phyloP scores from a whole-genome alignment of 1,140 invertebrate species.

The Orius insidiosus region DNA sequence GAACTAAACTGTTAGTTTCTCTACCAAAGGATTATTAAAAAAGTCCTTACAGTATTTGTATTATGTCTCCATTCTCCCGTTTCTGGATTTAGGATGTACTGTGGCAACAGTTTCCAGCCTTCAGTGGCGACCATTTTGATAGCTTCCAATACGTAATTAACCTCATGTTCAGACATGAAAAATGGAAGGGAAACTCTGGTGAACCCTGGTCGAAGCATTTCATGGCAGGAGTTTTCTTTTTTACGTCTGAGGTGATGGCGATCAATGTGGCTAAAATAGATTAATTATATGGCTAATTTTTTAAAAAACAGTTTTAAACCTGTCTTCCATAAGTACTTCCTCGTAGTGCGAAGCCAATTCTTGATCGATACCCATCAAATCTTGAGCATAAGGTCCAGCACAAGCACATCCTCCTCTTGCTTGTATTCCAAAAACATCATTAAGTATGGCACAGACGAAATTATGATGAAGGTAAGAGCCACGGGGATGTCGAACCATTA shows the following conservation, averaged over 20 bases:
- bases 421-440: slow-evolving; percentile 85
- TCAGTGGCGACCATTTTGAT: slow-evolving; percentile 73
- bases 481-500: slow-evolving; percentile 62
- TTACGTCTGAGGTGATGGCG: slow-evolving; percentile 37
- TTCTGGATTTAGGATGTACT: slow-evolving; percentile 68
- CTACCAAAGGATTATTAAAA: too few relatives aligned
- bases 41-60: slow-evolving; percentile 39
- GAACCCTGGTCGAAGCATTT: slow-evolving; percentile 74
- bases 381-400: slow-evolving; percentile 68
- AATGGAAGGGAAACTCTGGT: slow-evolving; percentile 69
- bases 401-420: slow-evolving; percentile 70
- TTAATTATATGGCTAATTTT: slow-evolving; percentile 12
- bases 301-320: slow-evolving; percentile 29
- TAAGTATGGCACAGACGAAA: slow-evolving; percentile 70
- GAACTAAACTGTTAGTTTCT: too few relatives aligned
- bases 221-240: slow-evolving; percentile 42
- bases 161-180: slow-evolving; percentile 61
- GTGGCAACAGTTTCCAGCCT: slow-evolving; percentile 76
- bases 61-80: slow-evolving; percentile 82
- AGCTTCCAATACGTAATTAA: slow-evolving; percentile 68
- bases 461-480: slow-evolving; percentile 79
- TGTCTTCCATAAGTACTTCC: slow-evolving; percentile 51
- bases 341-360: slow-evolving; percentile 59
- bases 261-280: slow-evolving; percentile 32
- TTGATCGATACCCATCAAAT: slow-evolving; percentile 66